Evolutionary conservation across 2,888 invertebrate species (phyloP).

Genomic region (Diplazon laetatorius): DNA sequence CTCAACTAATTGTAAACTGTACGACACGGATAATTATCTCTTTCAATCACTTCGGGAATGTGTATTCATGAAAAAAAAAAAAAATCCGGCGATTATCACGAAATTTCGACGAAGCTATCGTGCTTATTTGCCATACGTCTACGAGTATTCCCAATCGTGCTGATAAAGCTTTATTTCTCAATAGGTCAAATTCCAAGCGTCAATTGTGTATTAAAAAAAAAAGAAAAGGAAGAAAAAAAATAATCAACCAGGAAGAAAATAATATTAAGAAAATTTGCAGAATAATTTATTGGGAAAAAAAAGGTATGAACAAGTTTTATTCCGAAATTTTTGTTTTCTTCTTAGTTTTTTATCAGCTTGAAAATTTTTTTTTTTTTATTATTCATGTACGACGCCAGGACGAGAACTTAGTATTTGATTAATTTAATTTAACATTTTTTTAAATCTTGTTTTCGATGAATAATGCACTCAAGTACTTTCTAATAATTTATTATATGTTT

Average conservation of each 20-base stretch:
- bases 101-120: slow-evolving; percentile 20
- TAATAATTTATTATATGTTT: slow-evolving; percentile 55
- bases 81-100: slow-evolving; percentile 17
- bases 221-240: background rate
- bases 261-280: no score
- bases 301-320: no score
- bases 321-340: no score
- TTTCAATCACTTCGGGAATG: slow-evolving; percentile 55
- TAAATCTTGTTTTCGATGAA: background rate
- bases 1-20: slow-evolving; percentile 61
- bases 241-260: background rate
- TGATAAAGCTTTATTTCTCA: slow-evolving; percentile 5
- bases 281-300: no score
- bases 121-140: no score
- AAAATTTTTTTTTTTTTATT: background rate
- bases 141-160: background rate
- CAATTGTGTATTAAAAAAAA: slow-evolving; percentile 17
- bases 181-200: background rate
- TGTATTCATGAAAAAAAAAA: slow-evolving; percentile 1
- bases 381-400: slow-evolving; percentile 4
- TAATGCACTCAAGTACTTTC: slow-evolving; percentile 11
- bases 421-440: no score
- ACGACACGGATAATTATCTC: slow-evolving; percentile 35
- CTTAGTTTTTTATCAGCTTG: no score
- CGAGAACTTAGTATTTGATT: slow-evolving; percentile 40